Evolutionary conservation across 2,888 invertebrate genomes (phyloP), one percentile per base, ranked within the genome.

Genomic region (Portevinia maculata): DNA sequence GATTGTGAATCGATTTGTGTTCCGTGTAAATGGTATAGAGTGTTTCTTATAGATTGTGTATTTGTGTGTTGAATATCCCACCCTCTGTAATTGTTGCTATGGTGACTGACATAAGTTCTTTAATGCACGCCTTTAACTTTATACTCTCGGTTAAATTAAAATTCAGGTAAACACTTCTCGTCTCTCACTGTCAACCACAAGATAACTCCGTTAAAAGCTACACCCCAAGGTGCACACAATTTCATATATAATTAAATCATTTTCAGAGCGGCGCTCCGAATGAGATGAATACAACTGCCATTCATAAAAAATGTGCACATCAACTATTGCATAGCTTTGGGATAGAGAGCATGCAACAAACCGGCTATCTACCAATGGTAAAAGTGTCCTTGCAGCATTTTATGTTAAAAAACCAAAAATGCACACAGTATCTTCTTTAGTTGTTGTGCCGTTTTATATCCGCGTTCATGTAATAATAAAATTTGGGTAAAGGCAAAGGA

Each of bases 161-260:
- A 24, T 24, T 24, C 24, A 24, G 5, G 24, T 24, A 24, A 55
- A 39, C n/a, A n/a, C 1, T 5, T 24, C 24, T 24, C 24, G 24
- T 24, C 24, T 24, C 24, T 24, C 24, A 24, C 24, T 24, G 24
- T 24, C 37, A 37, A 13, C 37, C 37, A 13, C 13, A 15, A 39
- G 32, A 8, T 8, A 32, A 9, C 32, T 32, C 32, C 6, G 9
- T 32, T 32, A 59, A 60, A 60, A 30, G 46, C 21, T 57, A 46
- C 19, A 57, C 34, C 24, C 46, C 24, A 17, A n/a, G 34, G 34
- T 46, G 34, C 53, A 21, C 34, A 60, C 34, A 60, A 21, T 13
- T n/a, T 24, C 37, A 32, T 30, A 32, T 52, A 44, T 60, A 62
- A 71, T 62, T 62, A 71, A 71, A 62, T 44, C 62, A 17, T 28